Conservation (phyloP, 1,140 invertebrate genomes). For the Sinonovacula constricta region DNA sequence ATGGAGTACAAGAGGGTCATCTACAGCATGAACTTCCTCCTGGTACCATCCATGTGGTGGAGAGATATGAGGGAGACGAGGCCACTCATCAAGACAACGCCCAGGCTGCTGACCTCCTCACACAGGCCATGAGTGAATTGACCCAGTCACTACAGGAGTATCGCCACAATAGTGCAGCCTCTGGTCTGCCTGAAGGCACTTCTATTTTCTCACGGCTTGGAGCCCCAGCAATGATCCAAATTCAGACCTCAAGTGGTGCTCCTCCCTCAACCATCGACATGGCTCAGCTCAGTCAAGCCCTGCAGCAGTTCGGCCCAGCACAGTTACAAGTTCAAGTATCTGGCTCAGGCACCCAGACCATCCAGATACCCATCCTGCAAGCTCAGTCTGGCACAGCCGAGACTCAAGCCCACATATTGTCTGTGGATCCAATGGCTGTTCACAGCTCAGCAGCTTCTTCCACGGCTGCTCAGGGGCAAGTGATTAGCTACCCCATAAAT, state of each 20-base stretch:
- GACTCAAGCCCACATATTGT: conserved; percentile 10
- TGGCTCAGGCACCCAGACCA: neutral
- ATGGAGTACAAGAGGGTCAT: neutral
- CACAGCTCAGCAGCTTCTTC: neutral
- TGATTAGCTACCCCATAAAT: conserved; percentile 23
- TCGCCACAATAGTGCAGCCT: conserved; percentile 54
- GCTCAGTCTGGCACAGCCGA: conserved; percentile 1
- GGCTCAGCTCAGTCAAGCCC: conserved; percentile 74
- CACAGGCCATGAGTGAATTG: conserved; percentile 79
- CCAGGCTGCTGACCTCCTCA: conserved; percentile 76
- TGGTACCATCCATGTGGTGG: conserved; percentile 57
- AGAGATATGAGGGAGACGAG: conserved; percentile 53
- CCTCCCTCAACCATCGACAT: conserved; percentile 73
- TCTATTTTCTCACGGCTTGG: conserved; percentile 55
- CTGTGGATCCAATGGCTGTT: conserved; percentile 13
- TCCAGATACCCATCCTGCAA: conserved; percentile 15
- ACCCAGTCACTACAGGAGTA: conserved; percentile 75
- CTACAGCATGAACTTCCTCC: neutral
- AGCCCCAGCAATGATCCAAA: conserved; percentile 66
- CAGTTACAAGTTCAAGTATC: conserved; percentile 53
- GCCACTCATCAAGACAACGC: conserved; percentile 53
- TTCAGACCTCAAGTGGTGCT: conserved; percentile 57
- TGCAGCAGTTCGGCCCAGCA: conserved; percentile 61
- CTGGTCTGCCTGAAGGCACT: conserved; percentile 24
- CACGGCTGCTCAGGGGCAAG: neutral